Evolutionary conservation across 2,888 invertebrate species (phyloP).

Genomic region (Mellilla xanthometata): DNA sequence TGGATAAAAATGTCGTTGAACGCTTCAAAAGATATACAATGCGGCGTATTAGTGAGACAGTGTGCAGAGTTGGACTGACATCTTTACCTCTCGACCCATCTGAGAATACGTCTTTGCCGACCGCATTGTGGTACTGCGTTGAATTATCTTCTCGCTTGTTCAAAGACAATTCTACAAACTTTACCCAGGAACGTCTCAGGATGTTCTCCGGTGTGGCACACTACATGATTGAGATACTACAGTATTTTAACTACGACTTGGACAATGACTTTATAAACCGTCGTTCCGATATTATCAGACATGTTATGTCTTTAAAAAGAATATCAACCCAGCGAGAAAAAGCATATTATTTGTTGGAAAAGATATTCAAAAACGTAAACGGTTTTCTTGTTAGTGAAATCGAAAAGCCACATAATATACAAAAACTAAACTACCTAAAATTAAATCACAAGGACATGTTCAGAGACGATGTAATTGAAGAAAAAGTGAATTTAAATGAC

Average conservation of each 20-base stretch:
- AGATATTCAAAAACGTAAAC: conserved; percentile 40
- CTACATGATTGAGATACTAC: conserved; percentile 14
- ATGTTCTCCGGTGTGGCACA: conserved; percentile 35
- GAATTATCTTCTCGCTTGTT: conserved; percentile 45
- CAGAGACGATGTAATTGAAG: conserved; percentile 28
- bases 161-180: conserved; percentile 39
- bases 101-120: conserved; percentile 33
- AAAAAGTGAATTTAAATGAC: conserved; percentile 38
- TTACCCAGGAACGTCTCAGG: conserved; percentile 41
- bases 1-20: conserved; percentile 34
- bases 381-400: conserved; percentile 44
- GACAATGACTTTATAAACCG: conserved; percentile 35
- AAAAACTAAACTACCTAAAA: conserved; percentile 43
- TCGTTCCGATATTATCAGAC: conserved; percentile 38
- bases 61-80: too few species aligned
- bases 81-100: conserved; percentile 47
- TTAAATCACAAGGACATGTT: conserved; percentile 38
- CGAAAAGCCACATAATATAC: conserved; percentile 35
- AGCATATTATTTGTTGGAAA: conserved; percentile 36
- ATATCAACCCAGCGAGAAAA: conserved; percentile 34
- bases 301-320: conserved; percentile 41
- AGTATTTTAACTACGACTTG: conserved; percentile 38
- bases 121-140: conserved; percentile 50
- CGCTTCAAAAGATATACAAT: too few species aligned
- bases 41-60: too few species aligned